phyloP scores from a whole-genome alignment of 2,888 invertebrate genomes.

The Meteorus cinctellus region DNA sequence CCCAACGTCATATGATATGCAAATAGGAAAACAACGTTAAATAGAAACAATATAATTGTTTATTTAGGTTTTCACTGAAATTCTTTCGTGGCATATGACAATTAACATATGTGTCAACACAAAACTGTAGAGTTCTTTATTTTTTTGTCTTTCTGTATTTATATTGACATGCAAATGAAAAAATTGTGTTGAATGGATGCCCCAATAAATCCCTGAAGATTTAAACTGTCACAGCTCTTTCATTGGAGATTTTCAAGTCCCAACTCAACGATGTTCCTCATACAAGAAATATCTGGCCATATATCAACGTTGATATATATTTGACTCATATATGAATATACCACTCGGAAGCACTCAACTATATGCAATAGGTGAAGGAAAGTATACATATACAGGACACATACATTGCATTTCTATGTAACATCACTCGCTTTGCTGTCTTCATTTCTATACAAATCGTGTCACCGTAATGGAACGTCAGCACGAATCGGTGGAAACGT shows the following conservation, averaged over 20 bases:
- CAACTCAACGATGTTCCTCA: neutral
- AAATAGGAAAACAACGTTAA: too few relatives aligned
- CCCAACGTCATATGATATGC: too few relatives aligned
- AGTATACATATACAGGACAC: neutral
- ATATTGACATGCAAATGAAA: too few relatives aligned
- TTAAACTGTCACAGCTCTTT: neutral
- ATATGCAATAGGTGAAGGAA: neutral
- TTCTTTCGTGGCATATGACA: too few relatives aligned
- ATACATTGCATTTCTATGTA: neutral
- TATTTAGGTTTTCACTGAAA: too few relatives aligned
- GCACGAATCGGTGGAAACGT: conserved; percentile 39
- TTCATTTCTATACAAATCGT: conserved; percentile 31
- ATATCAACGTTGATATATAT: neutral
- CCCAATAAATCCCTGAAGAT: neutral
- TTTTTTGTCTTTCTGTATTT: neutral
- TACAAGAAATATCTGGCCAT: neutral
- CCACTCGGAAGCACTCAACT: neutral
- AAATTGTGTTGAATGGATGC: too few relatives aligned
- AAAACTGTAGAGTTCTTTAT: neutral
- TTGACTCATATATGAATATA: neutral
- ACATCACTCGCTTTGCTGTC: neutral
- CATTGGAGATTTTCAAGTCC: neutral
- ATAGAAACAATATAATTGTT: too few relatives aligned
- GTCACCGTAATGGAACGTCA: conserved; percentile 49
- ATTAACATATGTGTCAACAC: neutral